Evolutionary conservation across 1,140 invertebrate genomes (phyloP).

Genomic region (Musca vetustissima): DNA sequence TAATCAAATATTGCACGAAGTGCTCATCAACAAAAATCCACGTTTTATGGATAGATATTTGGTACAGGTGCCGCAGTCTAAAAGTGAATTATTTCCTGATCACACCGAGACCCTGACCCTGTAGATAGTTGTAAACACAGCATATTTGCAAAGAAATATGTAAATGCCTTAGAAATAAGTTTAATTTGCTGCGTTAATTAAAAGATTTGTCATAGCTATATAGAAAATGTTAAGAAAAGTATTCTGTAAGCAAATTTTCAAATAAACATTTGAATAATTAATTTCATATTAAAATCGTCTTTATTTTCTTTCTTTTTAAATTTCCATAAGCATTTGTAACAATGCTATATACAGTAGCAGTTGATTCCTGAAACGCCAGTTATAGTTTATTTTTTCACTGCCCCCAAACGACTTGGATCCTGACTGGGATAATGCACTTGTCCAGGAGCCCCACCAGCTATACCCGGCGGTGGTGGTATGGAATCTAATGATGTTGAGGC

Average conservation of each 20-base stretch:
- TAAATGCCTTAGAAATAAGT: not conserved
- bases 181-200: not conserved
- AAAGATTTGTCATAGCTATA: not conserved
- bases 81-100: constrained; percentile 44
- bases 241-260: too few relatives aligned
- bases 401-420: constrained; percentile 87
- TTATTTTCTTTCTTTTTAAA: too few relatives aligned
- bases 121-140: not conserved
- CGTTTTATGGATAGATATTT: constrained; percentile 50
- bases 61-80: constrained; percentile 48
- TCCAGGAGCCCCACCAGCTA: constrained; percentile 47
- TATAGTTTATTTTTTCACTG: constrained; percentile 48
- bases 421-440: constrained; percentile 91
- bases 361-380: not conserved
- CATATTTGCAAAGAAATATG: not conserved
- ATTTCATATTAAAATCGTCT: too few relatives aligned
- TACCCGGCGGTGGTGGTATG: constrained; percentile 62
- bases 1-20: constrained; percentile 38
- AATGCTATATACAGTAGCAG: constrained; percentile 14
- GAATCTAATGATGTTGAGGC: constrained; percentile 37
- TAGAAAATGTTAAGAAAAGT: too few relatives aligned
- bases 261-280: too few relatives aligned
- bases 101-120: constrained; percentile 28
- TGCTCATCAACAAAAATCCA: constrained; percentile 38
- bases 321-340: not conserved